Conservation (phyloP, 2,888 invertebrate genomes). For the Eucera pruinosa region DNA sequence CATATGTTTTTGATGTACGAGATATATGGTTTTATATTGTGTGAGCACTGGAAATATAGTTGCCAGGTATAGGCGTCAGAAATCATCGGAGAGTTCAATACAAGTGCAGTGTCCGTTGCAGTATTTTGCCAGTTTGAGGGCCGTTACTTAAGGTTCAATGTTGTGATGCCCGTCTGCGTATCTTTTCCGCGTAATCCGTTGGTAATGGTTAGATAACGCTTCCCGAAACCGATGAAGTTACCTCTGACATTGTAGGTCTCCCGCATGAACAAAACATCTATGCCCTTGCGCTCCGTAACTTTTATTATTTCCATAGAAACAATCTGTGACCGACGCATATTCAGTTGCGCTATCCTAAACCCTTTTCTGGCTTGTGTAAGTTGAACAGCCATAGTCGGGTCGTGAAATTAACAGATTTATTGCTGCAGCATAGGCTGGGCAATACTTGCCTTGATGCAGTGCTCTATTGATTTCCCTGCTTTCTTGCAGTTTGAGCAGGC, state of each 20-base stretch:
- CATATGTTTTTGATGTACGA: too few relatives aligned
- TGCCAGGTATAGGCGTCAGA: too few relatives aligned
- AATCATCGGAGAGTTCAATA: too few relatives aligned
- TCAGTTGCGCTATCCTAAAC: background rate
- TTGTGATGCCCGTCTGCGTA: background rate
- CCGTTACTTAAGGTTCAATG: background rate
- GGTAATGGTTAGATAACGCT: too few relatives aligned
- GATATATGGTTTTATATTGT: too few relatives aligned
- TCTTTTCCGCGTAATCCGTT: too few relatives aligned
- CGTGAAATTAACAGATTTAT: background rate
- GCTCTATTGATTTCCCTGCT: background rate
- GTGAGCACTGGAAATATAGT: too few relatives aligned
- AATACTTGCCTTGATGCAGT: background rate
- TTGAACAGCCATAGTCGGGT: constrained; percentile 7
- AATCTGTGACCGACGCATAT: background rate
- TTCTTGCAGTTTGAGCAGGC: too few relatives aligned
- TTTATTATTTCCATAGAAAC: background rate
- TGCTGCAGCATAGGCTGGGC: background rate
- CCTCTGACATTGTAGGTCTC: background rate
- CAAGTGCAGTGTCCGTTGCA: too few relatives aligned
- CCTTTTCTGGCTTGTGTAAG: too few relatives aligned
- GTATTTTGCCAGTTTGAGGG: background rate
- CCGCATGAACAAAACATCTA: background rate
- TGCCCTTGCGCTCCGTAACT: background rate
- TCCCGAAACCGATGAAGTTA: background rate